Evolutionary conservation across 2,888 invertebrate species (phyloP), one percentile per base, ranked within the genome.

Genomic region (Mesorhabditis sp.): DNA sequence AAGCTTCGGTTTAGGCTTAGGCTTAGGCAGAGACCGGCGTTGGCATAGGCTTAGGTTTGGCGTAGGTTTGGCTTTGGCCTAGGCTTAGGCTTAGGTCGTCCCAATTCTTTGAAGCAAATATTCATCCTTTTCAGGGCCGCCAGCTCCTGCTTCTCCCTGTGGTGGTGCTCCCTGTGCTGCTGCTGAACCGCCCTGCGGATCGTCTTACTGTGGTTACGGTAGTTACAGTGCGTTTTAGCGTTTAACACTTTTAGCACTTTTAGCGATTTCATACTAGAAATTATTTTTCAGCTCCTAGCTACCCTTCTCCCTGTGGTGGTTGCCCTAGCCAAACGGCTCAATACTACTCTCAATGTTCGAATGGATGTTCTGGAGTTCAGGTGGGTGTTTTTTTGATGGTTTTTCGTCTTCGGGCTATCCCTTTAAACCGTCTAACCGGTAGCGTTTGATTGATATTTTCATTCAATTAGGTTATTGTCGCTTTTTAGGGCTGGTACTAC

Each of bases 401-500:
- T 50, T 50, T 50, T 10, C 7, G n/a, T 10, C 58, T n/a, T 50
- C 2, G n/a, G 1, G 58, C 7, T 50, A n/a, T 13, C 7, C n/a
- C 58, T 13, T 50, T 50, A n/a, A 28, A 28, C 28, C 28, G 28
- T 28, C 28, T 28, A 28, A 28, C 28, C 28, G 28, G 28, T 28
- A 28, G 28, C 28, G 28, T 1, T 28, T 28, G 28, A 28, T 28
- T 28, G 28, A 28, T 28, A 28, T 28, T 28, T 28, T 28, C 28
- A 28, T 28, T 28, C 28, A 28, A 28, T 28, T 28, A 28, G 28
- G 28, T 28, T 28, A 10, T 50, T 13, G 2, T 50, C n/a, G 10
- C n/a, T 50, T 50, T 50, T 50, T n/a, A 50, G 58, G 58, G 58
- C 58, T 50, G 58, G 58, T 50, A 50, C 58, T 50, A 50, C 58